Evolutionary conservation across 2,113 vertebrate genomes (phyloP), one percentile per base, ranked within the genome.

Genomic region (Oplegnathus fasciatus): DNA sequence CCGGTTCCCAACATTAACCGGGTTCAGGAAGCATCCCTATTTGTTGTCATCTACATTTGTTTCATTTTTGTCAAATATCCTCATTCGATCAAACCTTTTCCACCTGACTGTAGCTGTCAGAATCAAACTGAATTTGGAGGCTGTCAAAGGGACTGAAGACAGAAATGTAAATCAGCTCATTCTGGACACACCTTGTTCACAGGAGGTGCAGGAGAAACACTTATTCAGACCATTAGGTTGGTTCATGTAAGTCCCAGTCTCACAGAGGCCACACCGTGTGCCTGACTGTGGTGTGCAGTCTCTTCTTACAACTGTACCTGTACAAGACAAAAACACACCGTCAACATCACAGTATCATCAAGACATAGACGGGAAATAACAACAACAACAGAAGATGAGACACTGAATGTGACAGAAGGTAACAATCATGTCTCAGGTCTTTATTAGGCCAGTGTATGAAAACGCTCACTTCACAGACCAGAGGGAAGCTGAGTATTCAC

Each of bases 191-290:
- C 73, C 44, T n/a, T 14, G 4, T 0, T 75, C 57, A 78, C 92
- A 93, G 67, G 57, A 14, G 2, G 22, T 52, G 61, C 88, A 93
- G 67, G 34, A 1, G n/a, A 84, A 74, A 40, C 90, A 91, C 0
- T 5, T 75, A 0, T 1, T 74, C 0, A 87, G 64, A 0, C 82
- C 84, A 8, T 74, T 93, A 6, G 75, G 61, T n/a, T 60, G 7
- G n/a, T 86, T 68, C 84, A 88, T 91, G 13, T 30, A 92, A 1
- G 89, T 90, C 4, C 83, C 26, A 1, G 1, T 1, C 0, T 67
- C 57, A 83, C 92, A 92, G 0, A 4, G 40, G 3, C 0, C 5
- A 7, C 89, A 93, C 1, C 0, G 2, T 24, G 89, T 91, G 9
- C 88, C 80, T 4, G 1, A 76, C 1, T 28, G 5, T 1, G 0